Evolutionary conservation across 2,113 vertebrate genomes (phyloP).

Genomic region (Pachyramphus minor): DNA sequence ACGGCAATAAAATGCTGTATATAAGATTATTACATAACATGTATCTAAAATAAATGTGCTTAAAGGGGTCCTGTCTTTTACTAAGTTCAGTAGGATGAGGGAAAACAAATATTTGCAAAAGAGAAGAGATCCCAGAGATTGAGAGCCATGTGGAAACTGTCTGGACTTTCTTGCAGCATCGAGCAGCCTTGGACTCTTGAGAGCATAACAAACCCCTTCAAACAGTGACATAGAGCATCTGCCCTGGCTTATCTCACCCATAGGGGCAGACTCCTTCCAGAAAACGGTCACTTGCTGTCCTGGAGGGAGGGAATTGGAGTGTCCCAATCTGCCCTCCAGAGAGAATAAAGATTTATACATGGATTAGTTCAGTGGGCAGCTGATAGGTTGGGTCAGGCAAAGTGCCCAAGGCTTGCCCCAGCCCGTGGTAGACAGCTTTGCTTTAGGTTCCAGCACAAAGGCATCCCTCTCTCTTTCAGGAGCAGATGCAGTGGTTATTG

Average conservation of each 20-base stretch:
- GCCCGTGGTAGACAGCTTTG: neutral
- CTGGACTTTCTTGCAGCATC: rapidly evolving
- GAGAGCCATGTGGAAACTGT: neutral
- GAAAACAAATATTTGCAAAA: neutral
- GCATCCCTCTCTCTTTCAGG: neutral
- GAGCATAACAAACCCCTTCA: neutral
- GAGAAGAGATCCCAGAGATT: neutral
- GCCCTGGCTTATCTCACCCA: neutral
- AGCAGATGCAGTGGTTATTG: neutral
- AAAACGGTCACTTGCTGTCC: neutral
- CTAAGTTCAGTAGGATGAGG: neutral
- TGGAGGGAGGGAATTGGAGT: neutral
- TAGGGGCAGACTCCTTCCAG: neutral
- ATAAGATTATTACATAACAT: neutral
- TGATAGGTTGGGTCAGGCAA: neutral
- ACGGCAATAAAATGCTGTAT: neutral
- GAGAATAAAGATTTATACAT: neutral
- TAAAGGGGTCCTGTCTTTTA: neutral
- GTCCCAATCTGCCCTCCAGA: neutral
- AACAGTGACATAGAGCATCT: neutral
- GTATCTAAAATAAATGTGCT: neutral
- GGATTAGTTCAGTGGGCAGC: neutral
- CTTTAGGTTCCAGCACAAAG: neutral
- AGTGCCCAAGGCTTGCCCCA: rapidly evolving
- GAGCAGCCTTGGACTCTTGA: neutral